These are phyloP conservation scores for Caenorhabditis tropicalis DNA, from an alignment of 1,140 invertebrate species.

Conservation along the genomic window DNA sequence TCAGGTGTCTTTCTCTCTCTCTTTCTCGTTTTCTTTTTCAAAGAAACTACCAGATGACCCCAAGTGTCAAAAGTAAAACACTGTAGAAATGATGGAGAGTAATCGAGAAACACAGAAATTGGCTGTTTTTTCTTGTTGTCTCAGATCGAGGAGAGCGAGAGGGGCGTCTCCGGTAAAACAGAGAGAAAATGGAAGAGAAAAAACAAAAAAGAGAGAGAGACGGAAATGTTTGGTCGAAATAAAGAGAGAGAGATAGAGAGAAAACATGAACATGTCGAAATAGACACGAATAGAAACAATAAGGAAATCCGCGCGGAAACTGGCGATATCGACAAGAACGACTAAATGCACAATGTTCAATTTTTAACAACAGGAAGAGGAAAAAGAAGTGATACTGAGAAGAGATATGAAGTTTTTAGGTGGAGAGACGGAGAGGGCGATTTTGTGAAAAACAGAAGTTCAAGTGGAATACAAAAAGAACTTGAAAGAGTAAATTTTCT, in stretches of 20 bases:
- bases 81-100: background rate
- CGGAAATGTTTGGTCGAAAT: background rate
- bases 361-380: no score
- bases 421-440: no score
- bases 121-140: constrained; percentile 1
- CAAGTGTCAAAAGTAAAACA: background rate
- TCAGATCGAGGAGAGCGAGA: background rate
- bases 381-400: no score
- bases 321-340: background rate
- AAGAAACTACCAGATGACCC: background rate
- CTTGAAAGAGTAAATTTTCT: no score
- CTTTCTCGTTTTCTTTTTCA: no score
- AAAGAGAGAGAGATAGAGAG: background rate
- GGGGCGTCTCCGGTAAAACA: constrained; percentile 26
- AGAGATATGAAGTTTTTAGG: no score
- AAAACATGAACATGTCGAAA: background rate
- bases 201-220: background rate
- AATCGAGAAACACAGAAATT: constrained; percentile 25
- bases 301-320: background rate
- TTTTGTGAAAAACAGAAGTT: no score
- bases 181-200: background rate
- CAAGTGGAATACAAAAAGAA: no score
- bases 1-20: background rate
- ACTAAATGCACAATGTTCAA: background rate
- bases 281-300: constrained; percentile 29